These are phyloP conservation scores for Ginglymostoma cirratum DNA, from an alignment of 2,113 vertebrate species.

Conservation along the genomic window DNA sequence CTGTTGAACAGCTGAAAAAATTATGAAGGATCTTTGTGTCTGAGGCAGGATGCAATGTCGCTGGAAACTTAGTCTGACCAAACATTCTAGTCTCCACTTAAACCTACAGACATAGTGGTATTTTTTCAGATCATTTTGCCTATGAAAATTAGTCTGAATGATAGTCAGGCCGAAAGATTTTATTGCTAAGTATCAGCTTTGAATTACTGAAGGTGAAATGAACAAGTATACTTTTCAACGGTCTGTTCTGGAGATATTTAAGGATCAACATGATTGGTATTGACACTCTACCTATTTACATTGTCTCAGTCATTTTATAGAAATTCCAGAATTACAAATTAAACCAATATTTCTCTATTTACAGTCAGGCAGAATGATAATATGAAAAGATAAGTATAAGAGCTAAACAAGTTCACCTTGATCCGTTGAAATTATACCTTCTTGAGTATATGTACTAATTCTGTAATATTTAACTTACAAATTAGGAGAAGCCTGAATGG, in stretches of 20 bases:
- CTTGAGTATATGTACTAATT: neutral
- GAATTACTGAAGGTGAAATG: neutral
- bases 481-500: neutral
- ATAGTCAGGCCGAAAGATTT: neutral
- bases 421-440: neutral
- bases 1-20: constrained; percentile 41
- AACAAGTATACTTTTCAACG: neutral
- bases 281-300: neutral
- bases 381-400: neutral
- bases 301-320: neutral
- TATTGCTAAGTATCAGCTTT: neutral
- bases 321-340: neutral
- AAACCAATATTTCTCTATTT: neutral
- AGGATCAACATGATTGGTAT: neutral
- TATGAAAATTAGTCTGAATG: neutral
- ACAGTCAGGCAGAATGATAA: neutral
- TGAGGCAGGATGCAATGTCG: neutral
- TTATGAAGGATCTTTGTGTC: neutral
- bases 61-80: neutral
- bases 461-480: neutral
- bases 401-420: neutral
- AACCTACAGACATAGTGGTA: neutral
- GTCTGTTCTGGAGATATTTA: neutral
- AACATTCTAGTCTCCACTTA: neutral
- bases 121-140: neutral